These are phyloP conservation scores for Lordiphosa stackelbergi DNA, from an alignment of 1,140 invertebrate species.

Conservation along the genomic window DNA sequence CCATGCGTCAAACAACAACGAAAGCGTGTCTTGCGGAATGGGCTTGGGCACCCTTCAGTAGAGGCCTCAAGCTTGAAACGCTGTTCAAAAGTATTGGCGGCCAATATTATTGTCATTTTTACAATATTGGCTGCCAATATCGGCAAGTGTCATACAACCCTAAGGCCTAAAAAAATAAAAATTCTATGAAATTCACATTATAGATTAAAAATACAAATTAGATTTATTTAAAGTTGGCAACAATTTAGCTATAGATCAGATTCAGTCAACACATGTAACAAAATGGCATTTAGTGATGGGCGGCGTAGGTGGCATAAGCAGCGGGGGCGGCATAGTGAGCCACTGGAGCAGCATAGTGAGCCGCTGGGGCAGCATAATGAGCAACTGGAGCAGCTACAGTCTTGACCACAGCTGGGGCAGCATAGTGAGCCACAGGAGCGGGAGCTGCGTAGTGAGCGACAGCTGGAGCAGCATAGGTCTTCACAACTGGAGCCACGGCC, in stretches of 20 bases:
- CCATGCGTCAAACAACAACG: too few relatives aligned
- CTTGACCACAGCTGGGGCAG: constrained; percentile 43
- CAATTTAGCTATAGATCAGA: constrained; percentile 16
- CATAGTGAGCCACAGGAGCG: constrained; percentile 42
- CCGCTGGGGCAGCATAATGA: constrained; percentile 39
- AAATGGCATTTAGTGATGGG: constrained; percentile 49
- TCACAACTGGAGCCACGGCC: constrained; percentile 30
- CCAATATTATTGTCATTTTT: too few relatives aligned
- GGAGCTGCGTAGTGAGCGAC: constrained; percentile 58
- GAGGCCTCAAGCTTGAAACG: too few relatives aligned
- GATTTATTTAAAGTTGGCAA: constrained; percentile 10
- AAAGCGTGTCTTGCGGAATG: too few relatives aligned
- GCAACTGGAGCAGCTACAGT: constrained; percentile 47
- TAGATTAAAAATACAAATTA: neutral
- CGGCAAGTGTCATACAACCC: too few relatives aligned
- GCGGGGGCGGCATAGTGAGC: constrained; percentile 56
- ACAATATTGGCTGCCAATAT: too few relatives aligned
- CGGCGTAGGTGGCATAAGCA: constrained; percentile 40
- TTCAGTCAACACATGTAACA: constrained; percentile 21
- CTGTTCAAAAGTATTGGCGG: too few relatives aligned
- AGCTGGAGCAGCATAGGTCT: constrained; percentile 22
- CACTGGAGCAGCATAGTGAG: constrained; percentile 38
- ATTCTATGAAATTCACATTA: too few relatives aligned
- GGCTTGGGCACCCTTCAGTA: too few relatives aligned
- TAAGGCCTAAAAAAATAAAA: too few relatives aligned